Base-by-base conservation (phyloP, 2,888 invertebrate genomes). In the Perdita meconis region DNA sequence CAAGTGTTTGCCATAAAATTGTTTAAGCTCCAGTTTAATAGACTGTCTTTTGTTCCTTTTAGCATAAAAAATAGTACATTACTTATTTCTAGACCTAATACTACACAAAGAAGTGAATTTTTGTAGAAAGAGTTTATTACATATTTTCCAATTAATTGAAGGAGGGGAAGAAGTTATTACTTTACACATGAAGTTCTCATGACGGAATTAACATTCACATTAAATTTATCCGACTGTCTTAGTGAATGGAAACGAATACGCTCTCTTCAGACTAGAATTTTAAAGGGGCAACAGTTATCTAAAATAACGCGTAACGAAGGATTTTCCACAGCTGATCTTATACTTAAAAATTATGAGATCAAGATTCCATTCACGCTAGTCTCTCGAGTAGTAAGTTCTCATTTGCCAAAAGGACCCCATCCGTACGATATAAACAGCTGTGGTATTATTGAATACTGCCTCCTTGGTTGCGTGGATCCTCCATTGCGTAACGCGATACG, bases 361-460 rank as follows among this genome's bases (percentile, higher is more conserved):
- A 75, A 16, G 66, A 26, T 72, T 79, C 8, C 65, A 26, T 57
- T 73, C 55, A 42, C 30, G 42, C 22, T 19, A 34, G 55, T 34
- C 19, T 61, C 40, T 57, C 40, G 38, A 65, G 6, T 61, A 38
- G 34, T 12, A 19, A 26, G 56, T 22, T 40, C 6, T 87, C 92
- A 92, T 87, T 92, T 92, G 42, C 93, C 93, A n/a, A 92, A 86
- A 1, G 94, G 93, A 6, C 93, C 93, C 94, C 94, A 94, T 13
- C 93, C 93, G 78, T 93, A 94, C 0, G 94, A 94, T 60, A 93
- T 92, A 84, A 94, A 94, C 19, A 94, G 86, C 75, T 94, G 93
- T 1, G 94, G 94, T 82, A 94, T 92, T 60, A 92, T 92, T 10
- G 93, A 92, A 80, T 93, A 92, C 63, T 92, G 92, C 81, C 89